A percentile compares a stretch with the other conserved stretches of the same genome.
These are phyloP conservation scores for Notodonta dromedarius DNA, from an alignment of 2,888 invertebrate genomes.

Conservation along the genomic window DNA sequence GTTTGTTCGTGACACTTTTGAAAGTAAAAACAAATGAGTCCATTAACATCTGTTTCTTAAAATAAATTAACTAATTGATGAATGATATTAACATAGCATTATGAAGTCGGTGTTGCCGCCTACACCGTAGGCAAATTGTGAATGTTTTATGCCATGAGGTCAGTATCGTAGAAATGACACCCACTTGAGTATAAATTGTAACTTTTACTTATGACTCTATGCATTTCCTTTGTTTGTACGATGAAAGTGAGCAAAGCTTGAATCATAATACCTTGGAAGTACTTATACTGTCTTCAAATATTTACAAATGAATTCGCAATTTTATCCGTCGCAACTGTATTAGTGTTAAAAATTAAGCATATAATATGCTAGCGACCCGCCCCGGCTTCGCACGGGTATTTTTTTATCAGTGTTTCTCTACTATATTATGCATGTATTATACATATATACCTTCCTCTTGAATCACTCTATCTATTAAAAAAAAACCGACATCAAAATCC, in stretches of 20 bases:
- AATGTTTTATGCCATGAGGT: conserved; percentile 29
- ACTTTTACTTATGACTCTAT: not conserved
- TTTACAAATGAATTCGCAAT: too few species aligned
- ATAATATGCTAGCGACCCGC: too few species aligned
- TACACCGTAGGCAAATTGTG: conserved; percentile 29
- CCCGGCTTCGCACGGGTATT: too few species aligned
- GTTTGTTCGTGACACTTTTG: not conserved
- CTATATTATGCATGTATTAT: too few species aligned
- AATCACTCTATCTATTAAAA: too few species aligned
- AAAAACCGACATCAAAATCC: too few species aligned
- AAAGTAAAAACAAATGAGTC: not conserved
- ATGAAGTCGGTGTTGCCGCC: conserved; percentile 25
- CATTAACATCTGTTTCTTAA: conserved; percentile 1
- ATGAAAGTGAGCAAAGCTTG: not conserved
- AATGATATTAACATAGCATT: conserved; percentile 24
- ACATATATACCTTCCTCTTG: too few species aligned
- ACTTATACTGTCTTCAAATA: too few species aligned
- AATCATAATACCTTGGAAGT: not conserved
- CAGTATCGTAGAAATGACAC: conserved; percentile 16
- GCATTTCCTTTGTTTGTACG: not conserved
- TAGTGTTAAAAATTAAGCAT: too few species aligned
- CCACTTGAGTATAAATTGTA: not conserved
- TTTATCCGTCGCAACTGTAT: too few species aligned
- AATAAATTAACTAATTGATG: conserved; percentile 26
- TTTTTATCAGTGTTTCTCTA: too few species aligned